A percentile compares a stretch with the other conserved stretches of the same genome.
These are phyloP conservation scores for Oncorhynchus clarkii DNA, from an alignment of 2,113 vertebrate genomes.

Conservation along the genomic window DNA sequence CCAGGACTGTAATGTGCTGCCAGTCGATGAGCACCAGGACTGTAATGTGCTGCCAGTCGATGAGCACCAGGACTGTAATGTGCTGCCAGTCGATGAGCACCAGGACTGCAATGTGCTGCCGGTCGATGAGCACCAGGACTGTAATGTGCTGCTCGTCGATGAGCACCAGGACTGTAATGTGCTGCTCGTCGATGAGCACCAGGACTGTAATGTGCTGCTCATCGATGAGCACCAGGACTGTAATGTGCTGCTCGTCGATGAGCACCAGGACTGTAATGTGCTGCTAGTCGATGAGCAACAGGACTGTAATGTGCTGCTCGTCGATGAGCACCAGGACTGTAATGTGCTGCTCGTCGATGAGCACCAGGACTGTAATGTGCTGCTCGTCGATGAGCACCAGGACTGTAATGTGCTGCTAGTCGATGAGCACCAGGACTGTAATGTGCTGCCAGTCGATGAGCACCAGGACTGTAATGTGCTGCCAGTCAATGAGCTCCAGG, in stretches of 20 bases:
- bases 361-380: slow-evolving; percentile 54
- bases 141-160: slow-evolving; percentile 61
- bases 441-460: slow-evolving; percentile 71
- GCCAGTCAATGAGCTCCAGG: slow-evolving; percentile 70
- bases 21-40: slow-evolving; percentile 70
- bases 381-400: slow-evolving; percentile 70
- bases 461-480: slow-evolving; percentile 56
- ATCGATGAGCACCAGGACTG: slow-evolving; percentile 71
- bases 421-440: slow-evolving; percentile 69
- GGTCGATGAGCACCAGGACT: slow-evolving; percentile 71
- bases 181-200: slow-evolving; percentile 68
- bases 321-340: slow-evolving; percentile 69
- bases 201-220: slow-evolving; percentile 58
- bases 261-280: slow-evolving; percentile 58
- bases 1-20: slow-evolving; percentile 62
- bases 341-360: slow-evolving; percentile 51
- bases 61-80: slow-evolving; percentile 63
- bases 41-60: slow-evolving; percentile 47
- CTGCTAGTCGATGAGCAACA: slow-evolving; percentile 69
- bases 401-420: slow-evolving; percentile 60
- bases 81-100: slow-evolving; percentile 67
- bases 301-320: slow-evolving; percentile 64
- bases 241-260: slow-evolving; percentile 61
- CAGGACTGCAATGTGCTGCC: slow-evolving; percentile 56
- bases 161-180: slow-evolving; percentile 68